Evolutionary conservation across 92 coral and sea anemone genomes (phyloP).

Genomic region (Zoanthus sociatus): DNA sequence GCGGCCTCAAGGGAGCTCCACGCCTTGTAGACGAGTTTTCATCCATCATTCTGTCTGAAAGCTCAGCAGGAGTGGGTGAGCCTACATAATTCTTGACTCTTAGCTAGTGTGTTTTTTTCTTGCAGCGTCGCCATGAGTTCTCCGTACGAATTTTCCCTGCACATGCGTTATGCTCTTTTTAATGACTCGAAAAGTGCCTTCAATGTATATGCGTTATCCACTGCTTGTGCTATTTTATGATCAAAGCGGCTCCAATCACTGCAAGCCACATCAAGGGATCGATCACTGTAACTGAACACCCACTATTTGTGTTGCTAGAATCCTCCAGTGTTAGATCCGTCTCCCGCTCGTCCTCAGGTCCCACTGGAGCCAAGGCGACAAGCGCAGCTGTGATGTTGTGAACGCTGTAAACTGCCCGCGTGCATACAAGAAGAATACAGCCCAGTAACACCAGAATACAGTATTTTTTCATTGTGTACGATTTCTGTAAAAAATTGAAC

Average conservation of each 20-base stretch:
- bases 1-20: too few relatives aligned
- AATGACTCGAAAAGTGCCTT: too few relatives aligned
- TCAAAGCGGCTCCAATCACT: neutral
- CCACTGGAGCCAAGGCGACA: conserved; percentile 93
- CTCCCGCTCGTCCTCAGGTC: conserved; percentile 77
- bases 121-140: too few relatives aligned
- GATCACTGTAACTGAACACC: conserved; percentile 41
- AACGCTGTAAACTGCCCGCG: conserved; percentile 61
- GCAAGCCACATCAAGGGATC: conserved; percentile 59
- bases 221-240: conserved; percentile 2
- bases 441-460: conserved; percentile 47
- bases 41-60: too few relatives aligned
- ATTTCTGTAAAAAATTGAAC: neutral
- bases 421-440: conserved; percentile 40
- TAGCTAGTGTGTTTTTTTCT: too few relatives aligned
- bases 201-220: neutral
- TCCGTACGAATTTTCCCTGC: too few relatives aligned
- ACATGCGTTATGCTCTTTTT: too few relatives aligned
- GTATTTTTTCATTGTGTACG: conserved; percentile 12
- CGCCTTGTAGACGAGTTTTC: too few relatives aligned
- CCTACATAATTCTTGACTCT: too few relatives aligned
- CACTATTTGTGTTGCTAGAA: conserved; percentile 44
- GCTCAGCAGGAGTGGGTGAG: too few relatives aligned
- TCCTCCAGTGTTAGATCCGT: conserved; percentile 63
- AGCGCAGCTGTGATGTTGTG: conserved; percentile 98